Evolutionary conservation across 2,797 vertebrate species (phyloP), one percentile per base, ranked within the genome.

Genomic region (Xenentodon cancila): DNA sequence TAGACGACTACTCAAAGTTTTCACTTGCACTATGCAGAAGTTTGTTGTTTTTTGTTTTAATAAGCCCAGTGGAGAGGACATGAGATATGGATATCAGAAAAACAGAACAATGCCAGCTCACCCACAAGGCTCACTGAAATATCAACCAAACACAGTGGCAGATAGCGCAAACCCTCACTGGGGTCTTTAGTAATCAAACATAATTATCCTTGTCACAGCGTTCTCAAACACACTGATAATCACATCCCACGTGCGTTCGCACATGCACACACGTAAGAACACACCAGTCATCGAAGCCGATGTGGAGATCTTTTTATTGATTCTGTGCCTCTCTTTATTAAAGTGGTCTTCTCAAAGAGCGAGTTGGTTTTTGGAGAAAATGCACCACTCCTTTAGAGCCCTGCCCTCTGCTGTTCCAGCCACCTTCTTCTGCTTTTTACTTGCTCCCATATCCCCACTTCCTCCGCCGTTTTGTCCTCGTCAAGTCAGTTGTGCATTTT

Each of bases 121-220:
- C 67, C 59, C 69, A 64, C 68, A 42, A 73, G 59, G 69, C 75
- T 75, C 54, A 71, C 59, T 50, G 68, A 81, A 75, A 80, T 53
- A 82, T 62, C 61, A 75, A 72, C 84, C 69, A 73, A 86, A 71
- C 77, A 69, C 56, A 52, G 61, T 46, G 61, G 40, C 60, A 68
- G 77, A 88, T 84, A 79, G 77, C 73, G 19, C 65, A 74, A 80
- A 82, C 62, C 53, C 82, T 86, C 79, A 72, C 62, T 71, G 75
- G 82, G 80, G 77, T 88, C 73, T 87, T 84, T 79, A 84, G 66
- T 84, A 82, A 90, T 87, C 80, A 90, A 88, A 90, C 81, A 88
- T 83, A 88, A 89, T 89, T 86, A 83, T 86, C 79, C 78, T 76
- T 86, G 84, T 88, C 86, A 88, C 77, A 83, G 73, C 82, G 56